Conservation (phyloP, 2,797 vertebrate genomes). For the Microchirus variegatus region DNA sequence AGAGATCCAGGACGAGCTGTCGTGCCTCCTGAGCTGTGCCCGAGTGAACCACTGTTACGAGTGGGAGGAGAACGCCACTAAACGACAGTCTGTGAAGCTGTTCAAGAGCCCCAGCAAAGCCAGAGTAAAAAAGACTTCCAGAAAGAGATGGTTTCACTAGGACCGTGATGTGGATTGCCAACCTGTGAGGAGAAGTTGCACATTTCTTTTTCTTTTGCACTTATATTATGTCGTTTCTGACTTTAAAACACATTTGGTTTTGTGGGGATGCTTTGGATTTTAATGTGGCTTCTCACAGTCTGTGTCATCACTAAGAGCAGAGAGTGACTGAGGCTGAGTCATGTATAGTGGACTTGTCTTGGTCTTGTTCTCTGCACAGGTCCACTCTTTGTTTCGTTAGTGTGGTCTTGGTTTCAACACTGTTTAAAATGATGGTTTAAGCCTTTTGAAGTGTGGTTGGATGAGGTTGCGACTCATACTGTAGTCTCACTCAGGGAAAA, state of each 20-base stretch:
- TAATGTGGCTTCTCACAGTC: conserved; percentile 10
- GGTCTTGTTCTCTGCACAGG: no score
- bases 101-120: conserved; percentile 39
- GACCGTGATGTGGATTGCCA: conserved; percentile 10
- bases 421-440: no score
- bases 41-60: conserved; percentile 91
- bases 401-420: no score
- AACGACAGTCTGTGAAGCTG: conserved; percentile 24
- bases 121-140: conserved; percentile 32
- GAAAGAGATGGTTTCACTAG: conserved; percentile 50
- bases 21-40: conserved; percentile 83
- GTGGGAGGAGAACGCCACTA: conserved; percentile 82
- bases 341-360: no score
- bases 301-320: conserved; percentile 32
- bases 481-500: no score
- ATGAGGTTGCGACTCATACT: no score
- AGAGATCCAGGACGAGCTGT: conserved; percentile 75
- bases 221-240: conserved; percentile 3
- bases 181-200: conserved; percentile 15
- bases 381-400: no score
- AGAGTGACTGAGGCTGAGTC: no score
- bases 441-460: no score
- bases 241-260: conserved; percentile 34
- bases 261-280: conserved; percentile 17
- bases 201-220: conserved; percentile 35